phyloP scores from a whole-genome alignment of 1,140 invertebrate species.

The Spodoptera frugiperda region DNA sequence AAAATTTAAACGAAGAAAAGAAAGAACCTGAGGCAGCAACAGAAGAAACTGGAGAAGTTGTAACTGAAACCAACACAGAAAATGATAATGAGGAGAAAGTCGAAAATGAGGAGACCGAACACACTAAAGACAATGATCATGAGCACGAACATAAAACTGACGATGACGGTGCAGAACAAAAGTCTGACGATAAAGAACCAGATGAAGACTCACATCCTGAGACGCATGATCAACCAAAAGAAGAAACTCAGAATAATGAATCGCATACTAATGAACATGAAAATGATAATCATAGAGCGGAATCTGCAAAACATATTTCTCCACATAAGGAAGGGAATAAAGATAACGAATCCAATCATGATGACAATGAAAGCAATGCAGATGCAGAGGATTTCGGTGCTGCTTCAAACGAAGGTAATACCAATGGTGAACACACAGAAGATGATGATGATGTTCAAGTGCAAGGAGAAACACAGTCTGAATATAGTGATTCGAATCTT shows the following conservation, averaged over 20 bases:
- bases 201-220: background rate
- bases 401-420: constrained; percentile 72
- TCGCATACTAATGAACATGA: constrained; percentile 45
- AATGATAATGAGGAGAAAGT: background rate
- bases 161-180: background rate
- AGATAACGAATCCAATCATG: constrained; percentile 58
- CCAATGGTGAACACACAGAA: constrained; percentile 70
- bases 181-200: background rate
- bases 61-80: background rate
- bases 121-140: background rate
- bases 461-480: constrained; percentile 75
- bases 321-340: constrained; percentile 59
- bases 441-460: constrained; percentile 83
- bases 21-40: constrained; percentile 51
- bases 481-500: constrained; percentile 77
- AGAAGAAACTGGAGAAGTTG: constrained; percentile 28
- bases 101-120: background rate
- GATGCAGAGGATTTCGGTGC: constrained; percentile 58
- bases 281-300: constrained; percentile 42
- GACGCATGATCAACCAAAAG: background rate
- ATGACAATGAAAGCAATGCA: constrained; percentile 55
- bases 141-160: background rate
- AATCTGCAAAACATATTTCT: constrained; percentile 57
- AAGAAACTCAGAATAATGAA: background rate
- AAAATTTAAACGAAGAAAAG: constrained; percentile 47